Evolutionary conservation across 2,888 invertebrate species (phyloP), one percentile per base, ranked within the genome.

Genomic region (Barypeithes pellucidus): DNA sequence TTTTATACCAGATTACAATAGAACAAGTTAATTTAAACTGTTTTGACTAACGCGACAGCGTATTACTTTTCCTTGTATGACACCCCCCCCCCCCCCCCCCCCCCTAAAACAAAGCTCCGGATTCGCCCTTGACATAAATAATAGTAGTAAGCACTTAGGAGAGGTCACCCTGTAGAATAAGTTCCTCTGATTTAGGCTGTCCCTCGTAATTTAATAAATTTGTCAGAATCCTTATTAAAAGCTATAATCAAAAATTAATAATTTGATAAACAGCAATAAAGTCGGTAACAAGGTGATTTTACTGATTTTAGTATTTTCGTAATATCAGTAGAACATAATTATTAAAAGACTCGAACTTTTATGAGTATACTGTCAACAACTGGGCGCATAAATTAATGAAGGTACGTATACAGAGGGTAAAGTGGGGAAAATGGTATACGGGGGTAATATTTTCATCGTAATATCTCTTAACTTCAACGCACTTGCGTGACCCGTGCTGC

Each of bases 361-460:
- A 62, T 47, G 33, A 62, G 62, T 29, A 62, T 62, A 47, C 47
- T 47, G 62, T 62, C 62, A 62, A 62, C 62, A 61, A 61, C 43
- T 43, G 18, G 18, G 45, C 45, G 29, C 47, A 62, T 62, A 62
- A 62, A 62, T 62, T 45, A 62, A 9, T 29, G 29, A 47, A 60
- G 18, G 33, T 12, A 39, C 0, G 18, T 41, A 12, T 47, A 33
- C 24, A 52, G 29, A 57, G 29, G 33, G 33, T 57, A 57, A 16
- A 16, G 54, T 16, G 9, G 36, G 29, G 29, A 5, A 29, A 29
- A 8, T 2, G 3, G 4, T 29, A 5, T 8, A 5, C 5, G 29
- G 29, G 29, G 29, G 29, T 29, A 29, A 29, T 7, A n/a, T n/a
- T n/a, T n/a, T n/a, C n/a, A n/a, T n/a, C n/a, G n/a, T n/a, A n/a